phyloP scores from a whole-genome alignment of 1,140 invertebrate genomes.

The Drosophila arizonae region DNA sequence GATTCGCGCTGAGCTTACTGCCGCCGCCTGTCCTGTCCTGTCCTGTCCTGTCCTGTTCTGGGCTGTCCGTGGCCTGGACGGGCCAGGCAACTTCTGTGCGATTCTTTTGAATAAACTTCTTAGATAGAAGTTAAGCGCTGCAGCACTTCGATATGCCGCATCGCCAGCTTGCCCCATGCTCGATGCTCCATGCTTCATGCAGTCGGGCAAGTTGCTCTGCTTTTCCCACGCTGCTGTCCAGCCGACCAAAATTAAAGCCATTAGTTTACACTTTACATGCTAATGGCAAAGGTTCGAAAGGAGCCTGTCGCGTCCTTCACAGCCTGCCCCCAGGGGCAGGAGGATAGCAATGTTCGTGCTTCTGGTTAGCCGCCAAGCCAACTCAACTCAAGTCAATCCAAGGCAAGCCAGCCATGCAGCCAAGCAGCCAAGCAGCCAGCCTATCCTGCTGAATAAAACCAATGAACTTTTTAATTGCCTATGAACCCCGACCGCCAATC shows the following conservation, averaged over 20 bases:
- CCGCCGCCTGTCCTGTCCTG: not conserved
- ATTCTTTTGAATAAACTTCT: constrained; percentile 75
- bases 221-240: constrained; percentile 70
- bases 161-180: not conserved
- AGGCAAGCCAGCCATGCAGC: not conserved
- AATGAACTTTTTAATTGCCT: constrained; percentile 82
- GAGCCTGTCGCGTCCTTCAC: constrained; percentile 26
- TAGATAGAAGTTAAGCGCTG: constrained; percentile 39
- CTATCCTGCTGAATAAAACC: constrained; percentile 55
- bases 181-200: not conserved
- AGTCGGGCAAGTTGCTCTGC: constrained; percentile 7
- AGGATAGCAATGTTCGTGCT: constrained; percentile 27
- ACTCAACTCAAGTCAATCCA: not conserved
- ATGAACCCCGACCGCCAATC: constrained; percentile 55
- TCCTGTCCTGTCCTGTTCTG: not conserved
- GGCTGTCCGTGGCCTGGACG: not conserved
- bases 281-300: constrained; percentile 55
- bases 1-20: constrained; percentile 12
- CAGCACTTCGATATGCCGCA: constrained; percentile 7
- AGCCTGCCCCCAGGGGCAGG: constrained; percentile 16
- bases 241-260: constrained; percentile 65
- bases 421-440: not conserved
- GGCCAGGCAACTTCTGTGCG: constrained; percentile 28
- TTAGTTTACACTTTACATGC: constrained; percentile 81
- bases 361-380: constrained; percentile 31